Evolutionary conservation across 2,888 invertebrate species (phyloP).

Genomic region (Diarsia dahlii): DNA sequence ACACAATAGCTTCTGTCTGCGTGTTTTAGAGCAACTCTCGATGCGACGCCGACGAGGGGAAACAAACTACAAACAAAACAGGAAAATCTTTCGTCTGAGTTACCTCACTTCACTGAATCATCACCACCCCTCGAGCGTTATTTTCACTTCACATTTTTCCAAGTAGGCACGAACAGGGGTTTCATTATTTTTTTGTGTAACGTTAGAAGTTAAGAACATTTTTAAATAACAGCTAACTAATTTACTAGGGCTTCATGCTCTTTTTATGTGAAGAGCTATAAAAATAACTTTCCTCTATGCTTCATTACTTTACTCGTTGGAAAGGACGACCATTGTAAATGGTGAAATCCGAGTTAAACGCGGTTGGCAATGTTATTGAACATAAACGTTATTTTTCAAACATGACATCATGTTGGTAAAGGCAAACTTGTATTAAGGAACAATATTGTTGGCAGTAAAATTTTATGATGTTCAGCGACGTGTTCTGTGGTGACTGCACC

Average conservation of each 20-base stretch:
- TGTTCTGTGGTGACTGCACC: slow-evolving; percentile 69
- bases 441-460: slow-evolving; percentile 74
- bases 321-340: slow-evolving; percentile 39
- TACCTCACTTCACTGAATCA: slow-evolving; percentile 76
- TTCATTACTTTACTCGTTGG: slow-evolving; percentile 49
- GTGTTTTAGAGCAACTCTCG: slow-evolving; percentile 78
- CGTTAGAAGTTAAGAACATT: neutral
- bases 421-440: slow-evolving; percentile 68
- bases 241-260: slow-evolving; percentile 20
- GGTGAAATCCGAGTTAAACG: slow-evolving; percentile 58
- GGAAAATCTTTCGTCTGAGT: slow-evolving; percentile 83
- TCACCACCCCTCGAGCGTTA: slow-evolving; percentile 59
- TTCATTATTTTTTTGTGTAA: slow-evolving; percentile 29
- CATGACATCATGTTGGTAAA: slow-evolving; percentile 77
- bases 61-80: slow-evolving; percentile 84
- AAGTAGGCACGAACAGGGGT: slow-evolving; percentile 6
- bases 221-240: slow-evolving; percentile 10
- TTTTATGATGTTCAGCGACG: slow-evolving; percentile 73
- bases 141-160: slow-evolving; percentile 49
- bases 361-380: slow-evolving; percentile 66
- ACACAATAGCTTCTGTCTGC: slow-evolving; percentile 81
- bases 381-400: slow-evolving; percentile 66
- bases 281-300: slow-evolving; percentile 24
- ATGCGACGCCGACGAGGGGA: slow-evolving; percentile 80
- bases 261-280: slow-evolving; percentile 20